These are phyloP conservation scores for Hydroisotoma schaefferi DNA, from an alignment of 2,888 invertebrate species.

Conservation along the genomic window DNA sequence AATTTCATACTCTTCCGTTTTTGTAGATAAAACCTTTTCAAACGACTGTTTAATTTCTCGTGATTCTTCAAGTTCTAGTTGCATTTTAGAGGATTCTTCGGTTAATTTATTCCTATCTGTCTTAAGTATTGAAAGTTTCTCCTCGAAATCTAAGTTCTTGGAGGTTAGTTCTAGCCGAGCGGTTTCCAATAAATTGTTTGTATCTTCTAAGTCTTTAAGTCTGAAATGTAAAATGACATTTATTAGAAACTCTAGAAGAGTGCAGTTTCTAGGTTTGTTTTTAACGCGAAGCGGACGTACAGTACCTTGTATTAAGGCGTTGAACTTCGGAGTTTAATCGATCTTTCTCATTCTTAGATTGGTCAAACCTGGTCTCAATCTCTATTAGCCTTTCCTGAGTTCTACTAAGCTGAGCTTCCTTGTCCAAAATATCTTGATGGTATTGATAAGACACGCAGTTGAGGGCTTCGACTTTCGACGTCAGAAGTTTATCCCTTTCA, in stretches of 20 bases:
- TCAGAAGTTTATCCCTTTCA: constrained; percentile 36
- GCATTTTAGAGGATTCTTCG: constrained; percentile 37
- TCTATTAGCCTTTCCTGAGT: constrained; percentile 37
- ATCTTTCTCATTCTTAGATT: constrained; percentile 35
- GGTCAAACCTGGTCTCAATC: constrained; percentile 31
- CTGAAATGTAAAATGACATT: background rate
- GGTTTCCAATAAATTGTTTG: constrained; percentile 23
- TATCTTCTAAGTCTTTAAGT: constrained; percentile 19
- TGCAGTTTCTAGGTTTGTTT: too few relatives aligned
- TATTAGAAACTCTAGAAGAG: too few relatives aligned
- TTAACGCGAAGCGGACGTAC: too few relatives aligned
- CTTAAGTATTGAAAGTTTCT: constrained; percentile 49
- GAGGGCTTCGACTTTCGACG: constrained; percentile 37
- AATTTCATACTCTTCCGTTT: constrained; percentile 4
- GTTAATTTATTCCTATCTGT: constrained; percentile 21
- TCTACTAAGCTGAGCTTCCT: constrained; percentile 32
- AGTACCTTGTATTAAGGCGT: constrained; percentile 19
- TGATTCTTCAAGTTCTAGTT: constrained; percentile 63
- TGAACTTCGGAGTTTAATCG: constrained; percentile 25
- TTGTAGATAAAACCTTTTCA: background rate
- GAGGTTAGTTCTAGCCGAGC: constrained; percentile 21
- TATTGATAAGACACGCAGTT: constrained; percentile 32
- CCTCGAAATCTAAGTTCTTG: constrained; percentile 16
- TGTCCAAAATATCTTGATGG: constrained; percentile 26
- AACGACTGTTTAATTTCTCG: background rate